phyloP scores from a whole-genome alignment of 2,888 invertebrate genomes.

The Monoplex corrugatus region DNA sequence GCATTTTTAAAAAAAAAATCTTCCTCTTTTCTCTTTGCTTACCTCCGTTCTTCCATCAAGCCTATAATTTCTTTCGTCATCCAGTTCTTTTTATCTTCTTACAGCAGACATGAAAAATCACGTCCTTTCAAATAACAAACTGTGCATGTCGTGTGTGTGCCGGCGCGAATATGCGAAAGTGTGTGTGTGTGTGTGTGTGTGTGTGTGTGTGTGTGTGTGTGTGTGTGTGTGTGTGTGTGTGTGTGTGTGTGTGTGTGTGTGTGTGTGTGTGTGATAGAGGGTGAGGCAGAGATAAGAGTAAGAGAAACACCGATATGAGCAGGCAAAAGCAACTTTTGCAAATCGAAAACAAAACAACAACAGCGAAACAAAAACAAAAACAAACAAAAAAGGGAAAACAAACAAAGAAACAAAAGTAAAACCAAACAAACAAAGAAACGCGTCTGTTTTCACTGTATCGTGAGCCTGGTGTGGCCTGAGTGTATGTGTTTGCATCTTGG shows the following conservation, averaged over 20 bases:
- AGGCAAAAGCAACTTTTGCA: too few relatives aligned
- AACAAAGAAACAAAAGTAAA: too few relatives aligned
- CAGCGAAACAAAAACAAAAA: too few relatives aligned
- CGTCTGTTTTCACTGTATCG: too few relatives aligned
- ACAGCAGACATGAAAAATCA: neutral
- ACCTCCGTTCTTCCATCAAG: too few relatives aligned
- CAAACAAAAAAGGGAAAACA: too few relatives aligned
- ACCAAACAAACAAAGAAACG: too few relatives aligned
- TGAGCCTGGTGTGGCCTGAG: too few relatives aligned
- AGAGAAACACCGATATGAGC: too few relatives aligned
- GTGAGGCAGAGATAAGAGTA: neutral
- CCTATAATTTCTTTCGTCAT: neutral
- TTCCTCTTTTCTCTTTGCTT: too few relatives aligned
- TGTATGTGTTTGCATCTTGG: neutral
- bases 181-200: conserved; percentile 17
- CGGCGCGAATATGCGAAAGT: neutral
- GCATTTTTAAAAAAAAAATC: too few relatives aligned
- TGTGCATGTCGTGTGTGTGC: neutral
- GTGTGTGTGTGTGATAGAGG: neutral
- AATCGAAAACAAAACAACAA: too few relatives aligned
- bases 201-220: conserved; percentile 18
- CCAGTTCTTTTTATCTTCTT: neutral
- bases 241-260: neutral
- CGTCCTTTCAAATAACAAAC: neutral
- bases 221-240: neutral